These are phyloP conservation scores for Rhamnusium bicolor DNA, from an alignment of 2,888 invertebrate species.

Conservation along the genomic window DNA sequence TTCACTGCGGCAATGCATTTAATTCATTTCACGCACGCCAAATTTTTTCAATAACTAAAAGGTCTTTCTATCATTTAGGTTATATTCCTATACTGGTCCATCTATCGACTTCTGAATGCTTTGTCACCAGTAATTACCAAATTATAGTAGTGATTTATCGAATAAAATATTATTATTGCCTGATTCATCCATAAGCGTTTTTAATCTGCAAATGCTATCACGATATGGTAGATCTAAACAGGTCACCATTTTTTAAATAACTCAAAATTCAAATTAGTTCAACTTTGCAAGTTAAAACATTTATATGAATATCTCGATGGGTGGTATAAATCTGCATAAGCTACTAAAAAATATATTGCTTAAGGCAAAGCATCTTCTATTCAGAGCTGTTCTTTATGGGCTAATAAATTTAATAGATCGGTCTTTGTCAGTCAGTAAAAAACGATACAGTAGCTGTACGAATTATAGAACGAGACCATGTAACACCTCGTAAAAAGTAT, in stretches of 20 bases:
- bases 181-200: no score
- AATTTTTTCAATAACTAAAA: no score
- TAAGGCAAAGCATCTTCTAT: slow-evolving; percentile 20
- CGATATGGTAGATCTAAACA: not conserved
- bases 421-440: slow-evolving; percentile 29
- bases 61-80: no score
- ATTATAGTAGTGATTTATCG: no score
- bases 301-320: slow-evolving; percentile 26
- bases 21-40: no score
- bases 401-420: slow-evolving; percentile 38
- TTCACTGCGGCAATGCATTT: no score
- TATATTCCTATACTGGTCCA: no score
- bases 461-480: slow-evolving; percentile 23
- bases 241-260: not conserved
- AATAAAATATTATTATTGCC: no score
- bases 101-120: no score
- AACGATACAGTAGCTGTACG: slow-evolving; percentile 23
- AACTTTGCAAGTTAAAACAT: not conserved
- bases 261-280: slow-evolving; percentile 13
- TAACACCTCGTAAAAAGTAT: slow-evolving; percentile 27
- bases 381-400: slow-evolving; percentile 36
- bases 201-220: not conserved
- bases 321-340: slow-evolving; percentile 34
- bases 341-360: slow-evolving; percentile 28
- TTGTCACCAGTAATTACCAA: no score